Base-by-base conservation (phyloP, 30 jellyfish, hydroid and myxozoan genomes). In the Aurelia sp. region DNA sequence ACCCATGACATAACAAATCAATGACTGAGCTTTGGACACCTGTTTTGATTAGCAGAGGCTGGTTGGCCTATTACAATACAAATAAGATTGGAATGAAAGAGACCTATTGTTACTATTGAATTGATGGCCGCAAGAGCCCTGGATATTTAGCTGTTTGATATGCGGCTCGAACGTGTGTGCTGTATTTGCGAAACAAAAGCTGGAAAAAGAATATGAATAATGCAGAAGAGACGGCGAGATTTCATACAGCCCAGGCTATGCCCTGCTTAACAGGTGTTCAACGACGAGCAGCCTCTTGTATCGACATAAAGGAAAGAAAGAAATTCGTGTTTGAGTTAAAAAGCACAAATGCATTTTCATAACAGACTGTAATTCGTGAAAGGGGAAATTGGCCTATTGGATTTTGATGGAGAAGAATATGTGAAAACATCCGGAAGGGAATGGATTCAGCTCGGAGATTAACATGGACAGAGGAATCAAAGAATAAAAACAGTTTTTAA, bases 191-290 rank as follows among this genome's bases (percentile, higher is more conserved):
- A 67, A 69, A 80, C 90, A 80, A 80, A 66, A 62, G 80, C 82
- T 62, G 76, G 80, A n/a, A 63, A 76, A 53, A 76, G 73, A 64
- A 66, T n/a, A 80, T 80, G 83, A 80, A 80, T 80, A 1, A 80
- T 80, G 78, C 77, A 80, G 66, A 13, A 62, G 75, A 20, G 83
- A 69, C 90, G 70, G 76, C 67, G 80, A 80, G 82, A 74, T 51
- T 76, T 41, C 50, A 51, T 23, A 61, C 70, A 72, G 65, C 81
- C 52, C 66, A 23, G 60, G 74, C 55, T 44, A 44, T 44, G 70
- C 67, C 52, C 63, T 82, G 27, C 37, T 11, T 53, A 82, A 82
- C 91, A 82, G 91, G 91, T 82, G 91, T 82, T 82, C 85, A 23
- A 20, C 30, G 35, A 62, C 18, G 40, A 78, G 53, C 30, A 78